Percentiles rank a stretch among this genome's conserved stretches.
phyloP scores from a whole-genome alignment of 2,797 vertebrate species.

The Enteromius trimaculatus region DNA sequence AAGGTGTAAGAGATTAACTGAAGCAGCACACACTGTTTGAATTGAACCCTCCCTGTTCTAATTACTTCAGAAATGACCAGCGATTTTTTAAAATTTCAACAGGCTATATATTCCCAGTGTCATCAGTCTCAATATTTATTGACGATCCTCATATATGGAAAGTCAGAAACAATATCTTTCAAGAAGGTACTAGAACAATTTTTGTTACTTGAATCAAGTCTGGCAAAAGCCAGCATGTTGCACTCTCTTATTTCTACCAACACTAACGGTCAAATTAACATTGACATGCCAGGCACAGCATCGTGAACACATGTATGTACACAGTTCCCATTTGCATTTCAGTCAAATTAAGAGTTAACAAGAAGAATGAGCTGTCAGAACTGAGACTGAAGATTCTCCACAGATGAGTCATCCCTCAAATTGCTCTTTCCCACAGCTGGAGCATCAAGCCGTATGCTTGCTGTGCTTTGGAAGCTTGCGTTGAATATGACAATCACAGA shows the following conservation, averaged over 20 bases:
- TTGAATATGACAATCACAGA: conserved; percentile 44
- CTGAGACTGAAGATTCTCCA: conserved; percentile 43
- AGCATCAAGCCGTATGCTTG: conserved; percentile 49
- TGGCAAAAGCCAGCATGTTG: neutral
- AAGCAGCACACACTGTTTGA: neutral
- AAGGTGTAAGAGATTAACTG: conserved; percentile 40
- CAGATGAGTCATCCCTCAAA: conserved; percentile 61
- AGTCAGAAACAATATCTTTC: neutral
- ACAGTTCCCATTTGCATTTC: conserved; percentile 51
- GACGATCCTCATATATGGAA: neutral
- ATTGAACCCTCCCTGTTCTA: conserved; percentile 15
- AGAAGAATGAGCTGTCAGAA: conserved; percentile 56
- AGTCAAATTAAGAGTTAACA: conserved; percentile 60
- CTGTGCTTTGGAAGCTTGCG: conserved; percentile 46
- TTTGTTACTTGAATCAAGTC: neutral
- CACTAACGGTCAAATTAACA: neutral
- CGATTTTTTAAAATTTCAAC: neutral
- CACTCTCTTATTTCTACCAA: neutral
- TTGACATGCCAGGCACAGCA: conserved; percentile 22
- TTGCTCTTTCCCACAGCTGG: conserved; percentile 54
- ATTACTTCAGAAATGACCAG: conserved; percentile 9
- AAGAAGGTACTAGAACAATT: neutral
- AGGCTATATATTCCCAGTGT: neutral
- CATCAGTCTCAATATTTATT: neutral
- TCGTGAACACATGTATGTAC: neutral